These are phyloP conservation scores for Mastigias papua DNA, from an alignment of 30 jellyfish, hydroid and myxozoan species.

Conservation along the genomic window DNA sequence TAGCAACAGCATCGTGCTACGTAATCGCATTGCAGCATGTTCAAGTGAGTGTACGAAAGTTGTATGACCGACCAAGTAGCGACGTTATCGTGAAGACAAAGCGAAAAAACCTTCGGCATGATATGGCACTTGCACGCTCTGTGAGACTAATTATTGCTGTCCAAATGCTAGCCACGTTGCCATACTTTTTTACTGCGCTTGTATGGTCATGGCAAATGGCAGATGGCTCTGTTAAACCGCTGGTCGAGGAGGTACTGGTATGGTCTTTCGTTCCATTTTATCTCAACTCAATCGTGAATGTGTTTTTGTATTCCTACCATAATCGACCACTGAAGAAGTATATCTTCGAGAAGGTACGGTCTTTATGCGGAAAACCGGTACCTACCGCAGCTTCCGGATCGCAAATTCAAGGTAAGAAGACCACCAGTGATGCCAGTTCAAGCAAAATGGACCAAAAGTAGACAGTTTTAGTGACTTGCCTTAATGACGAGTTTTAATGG, in stretches of 20 bases:
- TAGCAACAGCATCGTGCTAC: slow-evolving; percentile 3
- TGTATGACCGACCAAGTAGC: slow-evolving; percentile 17
- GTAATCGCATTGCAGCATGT: slow-evolving; percentile 27
- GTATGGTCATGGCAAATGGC: slow-evolving; percentile 44
- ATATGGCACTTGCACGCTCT: slow-evolving; percentile 43
- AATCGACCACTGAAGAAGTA: slow-evolving; percentile 42
- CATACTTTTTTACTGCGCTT: slow-evolving; percentile 12
- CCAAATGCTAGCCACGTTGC: neutral
- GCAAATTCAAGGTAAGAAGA: neutral
- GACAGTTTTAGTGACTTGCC: too few species aligned
- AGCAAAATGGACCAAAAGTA: too few species aligned
- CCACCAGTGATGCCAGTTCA: neutral
- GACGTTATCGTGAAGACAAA: neutral
- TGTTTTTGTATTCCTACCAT: slow-evolving; percentile 43
- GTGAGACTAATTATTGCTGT: slow-evolving; percentile 4
- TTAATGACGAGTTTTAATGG: too few species aligned
- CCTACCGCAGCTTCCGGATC: neutral
- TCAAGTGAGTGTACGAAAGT: slow-evolving; percentile 21
- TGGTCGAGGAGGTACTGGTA: neutral
- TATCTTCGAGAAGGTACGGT: neutral
- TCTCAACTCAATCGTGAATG: slow-evolving; percentile 26
- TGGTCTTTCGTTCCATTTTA: slow-evolving; percentile 47
- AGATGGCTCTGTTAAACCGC: too few species aligned
- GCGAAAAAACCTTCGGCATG: slow-evolving; percentile 32
- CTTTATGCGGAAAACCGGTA: neutral